Percentiles rank a stretch among this genome's conserved stretches.
These are phyloP conservation scores for Caenorhabditis brenneri DNA, from an alignment of 1,140 invertebrate species.

Conservation along the genomic window DNA sequence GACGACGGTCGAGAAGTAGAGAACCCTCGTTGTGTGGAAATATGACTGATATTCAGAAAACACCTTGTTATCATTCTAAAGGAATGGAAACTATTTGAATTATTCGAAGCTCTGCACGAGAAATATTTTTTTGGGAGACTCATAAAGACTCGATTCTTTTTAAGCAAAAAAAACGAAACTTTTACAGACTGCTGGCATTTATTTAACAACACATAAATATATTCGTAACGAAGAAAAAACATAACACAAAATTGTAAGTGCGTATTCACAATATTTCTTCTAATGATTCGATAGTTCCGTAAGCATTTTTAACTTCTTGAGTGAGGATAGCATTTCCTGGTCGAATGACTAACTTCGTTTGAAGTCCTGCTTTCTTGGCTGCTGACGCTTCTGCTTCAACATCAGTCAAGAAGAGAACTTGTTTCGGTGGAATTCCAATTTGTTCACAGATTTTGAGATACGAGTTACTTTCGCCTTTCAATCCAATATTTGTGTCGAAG, in stretches of 20 bases:
- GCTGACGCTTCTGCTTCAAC: conserved; percentile 83
- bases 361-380: conserved; percentile 79
- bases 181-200: no score
- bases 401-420: conserved; percentile 86
- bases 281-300: conserved; percentile 73
- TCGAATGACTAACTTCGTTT: conserved; percentile 77
- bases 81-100: background rate
- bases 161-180: no score
- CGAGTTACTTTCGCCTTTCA: conserved; percentile 79
- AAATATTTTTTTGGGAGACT: no score
- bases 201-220: background rate
- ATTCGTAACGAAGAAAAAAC: no score
- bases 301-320: conserved; percentile 76
- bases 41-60: background rate
- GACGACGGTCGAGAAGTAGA: background rate
- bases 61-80: conserved; percentile 26
- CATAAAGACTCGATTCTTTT: no score
- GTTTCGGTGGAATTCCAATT: conserved; percentile 75
- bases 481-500: conserved; percentile 85
- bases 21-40: background rate
- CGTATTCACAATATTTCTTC: conserved; percentile 48
- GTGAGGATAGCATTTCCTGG: conserved; percentile 80
- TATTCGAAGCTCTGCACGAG: no score
- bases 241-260: no score
- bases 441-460: conserved; percentile 80